phyloP scores from a whole-genome alignment of 23 tunicate genomes.

The Clavelina lepadiformis region DNA sequence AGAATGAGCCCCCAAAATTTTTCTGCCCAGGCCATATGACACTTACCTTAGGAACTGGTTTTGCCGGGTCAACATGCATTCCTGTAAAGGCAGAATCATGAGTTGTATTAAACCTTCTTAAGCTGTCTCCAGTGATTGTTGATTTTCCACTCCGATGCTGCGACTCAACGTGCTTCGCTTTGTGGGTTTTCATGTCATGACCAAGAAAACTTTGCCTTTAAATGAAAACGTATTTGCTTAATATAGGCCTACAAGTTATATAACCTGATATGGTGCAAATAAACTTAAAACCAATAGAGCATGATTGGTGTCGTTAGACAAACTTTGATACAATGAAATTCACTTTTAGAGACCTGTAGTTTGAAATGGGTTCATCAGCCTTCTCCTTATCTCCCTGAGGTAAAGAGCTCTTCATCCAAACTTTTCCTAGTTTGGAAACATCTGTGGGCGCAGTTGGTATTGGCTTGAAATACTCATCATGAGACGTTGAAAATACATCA shows the following conservation, averaged over 20 bases:
- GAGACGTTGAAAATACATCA: slow-evolving; percentile 56
- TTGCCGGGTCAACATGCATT: slow-evolving; percentile 13
- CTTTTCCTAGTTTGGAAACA: slow-evolving; percentile 21
- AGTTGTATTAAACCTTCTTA: slow-evolving; percentile 55
- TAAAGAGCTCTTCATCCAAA: slow-evolving; percentile 42
- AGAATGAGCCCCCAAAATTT: too few species aligned
- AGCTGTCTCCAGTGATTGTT: slow-evolving; percentile 63
- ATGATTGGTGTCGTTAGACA: background rate
- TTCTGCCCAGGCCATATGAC: too few species aligned
- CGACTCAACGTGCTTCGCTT: slow-evolving; percentile 3
- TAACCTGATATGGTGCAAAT: background rate
- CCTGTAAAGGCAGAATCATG: slow-evolving; percentile 40
- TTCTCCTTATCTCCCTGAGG: slow-evolving; percentile 89
- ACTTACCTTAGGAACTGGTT: slow-evolving; percentile 40
- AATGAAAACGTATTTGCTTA: too few species aligned
- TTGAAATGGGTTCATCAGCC: slow-evolving; percentile 64
- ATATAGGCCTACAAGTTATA: background rate
- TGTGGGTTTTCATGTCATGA: slow-evolving; percentile 27
- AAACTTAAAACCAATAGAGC: background rate
- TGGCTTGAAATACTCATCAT: slow-evolving; percentile 48
- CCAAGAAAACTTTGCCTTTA: slow-evolving; percentile 19
- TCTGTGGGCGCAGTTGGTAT: slow-evolving; percentile 7
- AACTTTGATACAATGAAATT: too few species aligned
- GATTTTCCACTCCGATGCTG: slow-evolving; percentile 21
- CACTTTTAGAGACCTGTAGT: too few species aligned